Percentiles rank a stretch among this genome's conserved stretches.
phyloP scores from a whole-genome alignment of 2,797 vertebrate species.

The Leucoraja ocellata region DNA sequence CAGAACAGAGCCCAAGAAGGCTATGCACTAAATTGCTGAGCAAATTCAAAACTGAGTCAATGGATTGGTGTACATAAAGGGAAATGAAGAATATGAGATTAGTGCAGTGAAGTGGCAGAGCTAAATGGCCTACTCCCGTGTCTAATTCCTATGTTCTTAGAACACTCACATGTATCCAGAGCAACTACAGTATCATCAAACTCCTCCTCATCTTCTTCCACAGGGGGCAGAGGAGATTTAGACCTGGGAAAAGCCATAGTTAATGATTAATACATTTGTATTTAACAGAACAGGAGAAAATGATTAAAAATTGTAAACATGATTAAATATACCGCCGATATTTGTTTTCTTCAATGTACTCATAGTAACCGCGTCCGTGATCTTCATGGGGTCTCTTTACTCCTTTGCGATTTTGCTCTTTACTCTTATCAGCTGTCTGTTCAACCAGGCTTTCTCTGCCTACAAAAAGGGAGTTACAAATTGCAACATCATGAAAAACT shows the following conservation, averaged over 20 bases:
- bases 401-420: slow-evolving; percentile 76
- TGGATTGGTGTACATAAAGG: too few relatives aligned
- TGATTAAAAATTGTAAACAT: background rate
- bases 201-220: slow-evolving; percentile 95
- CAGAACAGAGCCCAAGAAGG: too few relatives aligned
- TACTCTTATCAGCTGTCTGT: slow-evolving; percentile 91
- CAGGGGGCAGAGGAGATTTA: slow-evolving; percentile 89
- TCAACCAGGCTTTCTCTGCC: slow-evolving; percentile 83
- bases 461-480: slow-evolving; percentile 53
- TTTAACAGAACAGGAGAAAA: background rate
- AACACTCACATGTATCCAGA: slow-evolving; percentile 87
- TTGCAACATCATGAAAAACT: background rate
- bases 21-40: too few relatives aligned
- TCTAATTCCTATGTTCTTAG: background rate
- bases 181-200: slow-evolving; percentile 93
- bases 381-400: slow-evolving; percentile 98
- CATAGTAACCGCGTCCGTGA: slow-evolving; percentile 97
- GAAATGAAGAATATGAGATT: too few relatives aligned
- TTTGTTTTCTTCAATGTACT: slow-evolving; percentile 99
- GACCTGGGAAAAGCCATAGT: slow-evolving; percentile 59
- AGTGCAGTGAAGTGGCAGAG: too few relatives aligned
- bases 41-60: too few relatives aligned
- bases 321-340: slow-evolving; percentile 85
- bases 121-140: too few relatives aligned
- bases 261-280: background rate